Base-by-base conservation (phyloP, 2,797 vertebrate genomes). In the Mus minutoides region DNA sequence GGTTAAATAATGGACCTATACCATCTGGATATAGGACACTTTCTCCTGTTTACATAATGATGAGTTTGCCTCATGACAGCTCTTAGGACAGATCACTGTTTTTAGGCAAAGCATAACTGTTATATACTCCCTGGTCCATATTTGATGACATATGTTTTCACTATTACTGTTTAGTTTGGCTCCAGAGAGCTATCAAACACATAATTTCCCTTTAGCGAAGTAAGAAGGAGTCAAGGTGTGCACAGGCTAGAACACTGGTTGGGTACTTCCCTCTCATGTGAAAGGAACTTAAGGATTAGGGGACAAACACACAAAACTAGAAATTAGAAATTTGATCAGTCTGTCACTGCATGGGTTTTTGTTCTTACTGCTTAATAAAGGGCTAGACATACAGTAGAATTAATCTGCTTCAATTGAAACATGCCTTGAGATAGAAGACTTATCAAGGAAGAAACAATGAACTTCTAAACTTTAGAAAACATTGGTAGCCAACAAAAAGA, bases 331-430 rank as follows among this genome's bases (percentile, higher is more conserved):
- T 93, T 56, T 43, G n/a, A 69, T 6, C 5, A 60, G 40, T 29
- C 24, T 79, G 88, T 88, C 24, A 46, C 2, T 78, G 37, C 7
- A 1, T 88, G 52, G 40, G 58, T 43, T 82, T n/a, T 22, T 37
- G 6, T 56, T 24, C 22, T 26, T 46, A 5, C 24, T 83, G 75
- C 13, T 89, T 90, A 69, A 85, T 52, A 85, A 79, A 17, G 29
- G 77, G n/a, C 52, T 88, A 60, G 46, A 86, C 5, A 60, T n/a
- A 67, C 6, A 31, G 52, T 71, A 90, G 52, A 88, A 34, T 52
- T 86, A 79, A 94, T 52, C 86, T 84, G 34, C 21, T 94, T 86
- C 82, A 92, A 90, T 19, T 82, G 46, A 90, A 94, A n/a, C 0
- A 13, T 60, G 22, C 13, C 21, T 49, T 78, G 52, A 90, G 58